Base-by-base conservation (phyloP, 1,140 invertebrate species). In the Halesus radiatus region DNA sequence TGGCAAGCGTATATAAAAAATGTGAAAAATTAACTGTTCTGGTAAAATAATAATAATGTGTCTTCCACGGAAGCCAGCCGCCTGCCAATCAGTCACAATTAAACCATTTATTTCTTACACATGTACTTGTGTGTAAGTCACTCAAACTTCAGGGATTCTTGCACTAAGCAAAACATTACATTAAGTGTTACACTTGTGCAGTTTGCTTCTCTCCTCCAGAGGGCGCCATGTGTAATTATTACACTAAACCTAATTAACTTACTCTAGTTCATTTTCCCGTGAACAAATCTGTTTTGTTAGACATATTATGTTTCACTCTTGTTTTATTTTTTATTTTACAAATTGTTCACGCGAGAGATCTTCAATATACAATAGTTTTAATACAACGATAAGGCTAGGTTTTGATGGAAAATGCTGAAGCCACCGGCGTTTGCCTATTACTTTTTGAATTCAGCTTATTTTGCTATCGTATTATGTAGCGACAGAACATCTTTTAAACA, bases 321-420 rank as follows among this genome's bases (percentile, higher is more conserved):
- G 26, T 29, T 29, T 29, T 29, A 29, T 29, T 29, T 29, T n/a
- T n/a, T n/a, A 20, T 72, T 53, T 52, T 54, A 52, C 68, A 72
- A 72, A 52, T 22, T 22, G 26, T 72, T 72, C 68, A 72, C 50
- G 18, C 64, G 4, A 52, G 68, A 72, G 68, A 72, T 72, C 68
- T 72, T 53, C 68, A 72, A 22, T 52, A 5, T 13, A 60, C 20
- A 60, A 23, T 37, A 66, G 15, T 66, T 32, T 72, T 53, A 13
- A 20, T 72, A 72, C 18, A 72, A 72, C 68, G 52, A 53, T 70
- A 72, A 72, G 45, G 68, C 68, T 72, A 72, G 50, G 16, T 32
- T 23, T 72, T 52, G 68, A 72, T 50, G 68, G 18, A 3, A 52
- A 52, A 22, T 20, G 22, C 68, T 50, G 29, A 50, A 72, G 68